Conservation (phyloP, 1,140 invertebrate genomes). For the Caenorhabditis inopinata region DNA sequence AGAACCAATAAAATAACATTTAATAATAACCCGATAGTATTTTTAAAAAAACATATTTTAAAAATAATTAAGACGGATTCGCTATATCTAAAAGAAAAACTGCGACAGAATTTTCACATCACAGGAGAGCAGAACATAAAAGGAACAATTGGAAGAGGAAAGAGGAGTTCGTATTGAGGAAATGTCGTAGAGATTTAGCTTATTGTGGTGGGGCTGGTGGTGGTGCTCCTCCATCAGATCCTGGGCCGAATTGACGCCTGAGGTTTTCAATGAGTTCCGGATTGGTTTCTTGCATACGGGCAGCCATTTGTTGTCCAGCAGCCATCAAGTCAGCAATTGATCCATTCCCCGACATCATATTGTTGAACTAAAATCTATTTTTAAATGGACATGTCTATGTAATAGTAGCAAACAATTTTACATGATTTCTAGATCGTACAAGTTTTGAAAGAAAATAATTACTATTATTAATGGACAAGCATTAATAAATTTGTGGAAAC, state of each 20-base stretch:
- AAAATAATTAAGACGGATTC: too few species aligned
- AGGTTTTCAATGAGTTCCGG: conserved; percentile 75
- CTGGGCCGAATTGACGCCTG: conserved; percentile 68
- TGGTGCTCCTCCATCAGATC: conserved; percentile 1
- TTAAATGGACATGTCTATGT: too few species aligned
- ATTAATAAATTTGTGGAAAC: too few species aligned
- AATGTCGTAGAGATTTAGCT: background rate
- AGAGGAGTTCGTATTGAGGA: background rate
- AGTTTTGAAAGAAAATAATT: too few species aligned
- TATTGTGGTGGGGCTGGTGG: conserved; percentile 21
- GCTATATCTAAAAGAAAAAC: background rate
- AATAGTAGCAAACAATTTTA: too few species aligned
- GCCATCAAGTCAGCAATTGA: background rate
- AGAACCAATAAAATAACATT: too few species aligned
- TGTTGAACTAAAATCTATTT: background rate
- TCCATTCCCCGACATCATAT: conserved; percentile 5
- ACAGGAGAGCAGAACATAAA: background rate
- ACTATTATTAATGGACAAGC: too few species aligned
- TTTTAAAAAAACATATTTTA: too few species aligned
- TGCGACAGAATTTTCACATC: background rate
- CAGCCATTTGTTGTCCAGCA: conserved; percentile 73
- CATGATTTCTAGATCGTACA: too few species aligned
- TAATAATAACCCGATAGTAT: too few species aligned
- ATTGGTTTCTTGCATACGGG: conserved; percentile 74
- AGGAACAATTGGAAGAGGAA: too few species aligned